Percentiles rank a stretch among this genome's conserved stretches.
Conservation (phyloP, 2,888 invertebrate genomes). For the Muschampia plurimacula region DNA sequence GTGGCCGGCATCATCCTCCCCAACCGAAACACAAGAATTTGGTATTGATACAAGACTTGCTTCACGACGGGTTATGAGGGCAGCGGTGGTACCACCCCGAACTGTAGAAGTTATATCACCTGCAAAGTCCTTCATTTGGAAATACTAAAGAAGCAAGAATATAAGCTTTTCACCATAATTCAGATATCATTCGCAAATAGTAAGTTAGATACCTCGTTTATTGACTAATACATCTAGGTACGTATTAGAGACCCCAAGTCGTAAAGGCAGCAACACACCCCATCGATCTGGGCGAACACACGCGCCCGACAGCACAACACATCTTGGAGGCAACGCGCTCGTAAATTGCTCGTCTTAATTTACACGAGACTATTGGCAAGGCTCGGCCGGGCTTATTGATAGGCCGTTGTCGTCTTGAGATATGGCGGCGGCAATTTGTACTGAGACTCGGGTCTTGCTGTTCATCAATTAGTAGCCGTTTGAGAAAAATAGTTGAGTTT, state of each 20-base stretch:
- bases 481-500: background rate
- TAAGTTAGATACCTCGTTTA: no score
- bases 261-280: conserved; percentile 30
- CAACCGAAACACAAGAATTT: no score
- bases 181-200: no score
- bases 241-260: conserved; percentile 8
- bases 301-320: conserved; percentile 37
- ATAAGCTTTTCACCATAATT: no score
- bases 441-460: background rate
- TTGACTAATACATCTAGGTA: background rate
- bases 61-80: no score
- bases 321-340: conserved; percentile 46
- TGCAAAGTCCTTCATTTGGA: no score
- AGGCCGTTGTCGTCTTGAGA: conserved; percentile 77
- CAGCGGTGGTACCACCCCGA: no score
- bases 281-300: conserved; percentile 34
- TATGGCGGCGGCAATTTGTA: conserved; percentile 53
- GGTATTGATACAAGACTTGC: no score
- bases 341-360: conserved; percentile 55
- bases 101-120: no score
- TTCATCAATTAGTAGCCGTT: conserved; percentile 1
- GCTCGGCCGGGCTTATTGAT: conserved; percentile 67
- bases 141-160: no score
- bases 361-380: conserved; percentile 49
- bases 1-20: no score